Evolutionary conservation across 2,797 vertebrate genomes (phyloP), one percentile per base, ranked within the genome.

Genomic region (Sebastes glaucus): DNA sequence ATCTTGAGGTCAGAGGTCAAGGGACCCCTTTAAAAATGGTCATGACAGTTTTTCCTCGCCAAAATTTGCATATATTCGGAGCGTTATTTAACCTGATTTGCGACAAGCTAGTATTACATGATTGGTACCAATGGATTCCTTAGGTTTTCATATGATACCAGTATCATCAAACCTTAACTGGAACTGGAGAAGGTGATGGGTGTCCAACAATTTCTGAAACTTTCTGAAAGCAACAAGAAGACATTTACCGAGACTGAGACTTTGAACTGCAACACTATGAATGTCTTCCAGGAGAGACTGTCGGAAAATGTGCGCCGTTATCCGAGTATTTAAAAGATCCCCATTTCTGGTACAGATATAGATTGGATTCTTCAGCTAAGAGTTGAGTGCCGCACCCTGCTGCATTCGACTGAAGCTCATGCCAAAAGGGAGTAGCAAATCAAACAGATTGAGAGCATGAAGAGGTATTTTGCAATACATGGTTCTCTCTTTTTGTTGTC

Each of bases 381-480:
- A 22, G 63, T 65, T 35, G 55, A 67, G 68, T 42, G 25, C 33
- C 68, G 27, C 23, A 33, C 56, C 71, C 69, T 67, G 23, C 28
- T 82, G 56, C 63, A 64, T 69, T 38, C 25, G 35, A 62, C 20
- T 64, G 63, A 66, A 76, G 59, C n/a, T 20, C 4, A 6, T 71
- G 55, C 72, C 75, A 73, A 33, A 67, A 78, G 80, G 87, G 68
- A 81, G 67, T 79, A 66, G 61, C 75, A 73, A 83, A 35, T 30
- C 77, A 53, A 52, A 62, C 49, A 77, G 46, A 80, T 22, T 1
- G 33, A 77, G 22, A 78, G 35, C 42, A 66, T 30, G 27, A 68
- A 42, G 38, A 68, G 52, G 20, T 66, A 67, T 84, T 87, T 77
- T 27, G 18, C 62, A 82, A 55, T 77, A 67, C 32, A 52, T 42